phyloP scores from a whole-genome alignment of 2,113 vertebrate genomes.

The Choloepus hoffmanni region DNA sequence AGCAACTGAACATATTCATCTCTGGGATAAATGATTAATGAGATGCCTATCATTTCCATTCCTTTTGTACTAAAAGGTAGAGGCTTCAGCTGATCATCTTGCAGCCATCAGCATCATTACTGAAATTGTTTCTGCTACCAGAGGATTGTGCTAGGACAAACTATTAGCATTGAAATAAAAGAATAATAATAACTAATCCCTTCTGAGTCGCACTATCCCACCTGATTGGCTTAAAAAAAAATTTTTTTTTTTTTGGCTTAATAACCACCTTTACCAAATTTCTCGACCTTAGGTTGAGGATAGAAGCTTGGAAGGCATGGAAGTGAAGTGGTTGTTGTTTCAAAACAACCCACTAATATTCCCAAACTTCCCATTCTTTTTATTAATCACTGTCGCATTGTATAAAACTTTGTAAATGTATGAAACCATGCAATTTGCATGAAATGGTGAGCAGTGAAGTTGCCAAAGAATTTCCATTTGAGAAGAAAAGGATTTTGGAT shows the following conservation, averaged over 20 bases:
- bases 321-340: constrained; percentile 28
- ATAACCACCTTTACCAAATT: too few relatives aligned
- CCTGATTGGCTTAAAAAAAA: not conserved
- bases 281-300: not conserved
- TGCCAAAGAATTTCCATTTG: constrained; percentile 34
- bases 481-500: constrained; percentile 13
- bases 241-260: too few relatives aligned
- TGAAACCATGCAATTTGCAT: constrained; percentile 26
- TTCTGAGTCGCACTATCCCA: constrained; percentile 18
- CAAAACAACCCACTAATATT: not conserved
- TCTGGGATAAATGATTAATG: constrained; percentile 68
- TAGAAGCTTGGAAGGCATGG: not conserved
- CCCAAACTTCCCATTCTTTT: not conserved
- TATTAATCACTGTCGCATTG: not conserved
- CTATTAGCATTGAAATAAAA: constrained; percentile 62
- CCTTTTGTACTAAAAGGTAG: constrained; percentile 21
- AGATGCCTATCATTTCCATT: constrained; percentile 59
- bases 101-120: constrained; percentile 48
- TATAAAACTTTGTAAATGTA: constrained; percentile 2
- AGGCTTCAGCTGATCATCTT: constrained; percentile 51
- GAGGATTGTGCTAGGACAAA: constrained; percentile 6
- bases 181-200: constrained; percentile 19
- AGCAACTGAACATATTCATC: constrained; percentile 65
- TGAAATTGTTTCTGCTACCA: constrained; percentile 59
- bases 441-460: not conserved